phyloP scores from a whole-genome alignment of 2,113 vertebrate genomes.

The Delphinus delphis region DNA sequence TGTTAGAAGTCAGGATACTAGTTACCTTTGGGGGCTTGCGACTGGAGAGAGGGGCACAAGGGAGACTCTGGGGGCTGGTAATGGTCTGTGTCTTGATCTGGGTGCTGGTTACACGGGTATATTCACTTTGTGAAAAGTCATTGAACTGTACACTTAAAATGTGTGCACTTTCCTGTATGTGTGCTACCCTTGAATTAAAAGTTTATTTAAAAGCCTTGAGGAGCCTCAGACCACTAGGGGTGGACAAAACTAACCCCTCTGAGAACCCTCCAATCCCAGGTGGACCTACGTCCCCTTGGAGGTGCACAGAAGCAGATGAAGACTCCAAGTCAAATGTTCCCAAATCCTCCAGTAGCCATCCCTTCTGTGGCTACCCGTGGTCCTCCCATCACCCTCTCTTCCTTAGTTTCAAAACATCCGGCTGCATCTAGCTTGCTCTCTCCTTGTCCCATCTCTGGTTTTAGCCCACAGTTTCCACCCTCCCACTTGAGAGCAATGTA shows the following conservation, averaged over 20 bases:
- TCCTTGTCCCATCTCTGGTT: not conserved
- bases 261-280: not conserved
- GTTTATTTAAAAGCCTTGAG: not conserved
- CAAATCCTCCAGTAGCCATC: not conserved
- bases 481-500: not conserved
- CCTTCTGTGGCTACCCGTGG: not conserved
- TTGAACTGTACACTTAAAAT: not conserved
- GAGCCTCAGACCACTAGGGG: not conserved
- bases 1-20: not conserved
- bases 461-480: not conserved
- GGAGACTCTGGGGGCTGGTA: no score
- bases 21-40: not conserved
- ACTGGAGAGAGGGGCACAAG: not conserved
- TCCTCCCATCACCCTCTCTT: not conserved
- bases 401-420: not conserved
- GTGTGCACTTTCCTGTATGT: not conserved
- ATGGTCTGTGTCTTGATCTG: not conserved
- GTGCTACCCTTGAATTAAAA: not conserved
- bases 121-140: not conserved
- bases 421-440: not conserved
- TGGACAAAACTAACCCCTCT: not conserved
- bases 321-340: not conserved
- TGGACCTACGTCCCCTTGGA: not conserved
- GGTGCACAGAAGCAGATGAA: not conserved
- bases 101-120: not conserved